Evolutionary conservation across 2,113 vertebrate species (phyloP).

Genomic region (Brachyhypopomus occidentalis): DNA sequence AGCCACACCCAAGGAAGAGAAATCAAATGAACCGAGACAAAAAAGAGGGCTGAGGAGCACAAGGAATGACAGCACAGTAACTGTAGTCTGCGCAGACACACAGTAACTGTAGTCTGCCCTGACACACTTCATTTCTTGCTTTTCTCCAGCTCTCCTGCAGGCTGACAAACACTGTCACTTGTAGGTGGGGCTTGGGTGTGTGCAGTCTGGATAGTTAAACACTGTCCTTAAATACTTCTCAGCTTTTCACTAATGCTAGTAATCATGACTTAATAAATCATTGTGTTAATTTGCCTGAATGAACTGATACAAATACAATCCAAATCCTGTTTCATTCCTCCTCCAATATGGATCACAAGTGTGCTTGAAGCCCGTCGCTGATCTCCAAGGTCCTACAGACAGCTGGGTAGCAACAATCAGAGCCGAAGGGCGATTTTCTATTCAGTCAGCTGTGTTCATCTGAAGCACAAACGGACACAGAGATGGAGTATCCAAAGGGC

Average conservation of each 20-base stretch:
- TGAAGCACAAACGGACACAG: neutral
- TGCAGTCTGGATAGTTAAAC: neutral
- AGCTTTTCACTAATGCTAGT: neutral
- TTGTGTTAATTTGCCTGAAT: neutral
- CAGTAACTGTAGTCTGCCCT: conserved; percentile 24
- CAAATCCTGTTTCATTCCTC: neutral
- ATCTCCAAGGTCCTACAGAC: neutral
- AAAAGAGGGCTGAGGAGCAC: conserved; percentile 17
- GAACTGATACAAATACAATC: neutral
- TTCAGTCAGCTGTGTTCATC: neutral
- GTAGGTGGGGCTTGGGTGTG: conserved; percentile 42
- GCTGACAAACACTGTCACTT: conserved; percentile 9
- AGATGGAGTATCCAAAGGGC: conserved; percentile 13
- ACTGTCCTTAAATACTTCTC: neutral
- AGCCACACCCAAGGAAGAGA: conserved; percentile 27
- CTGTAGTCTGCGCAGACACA: conserved; percentile 23
- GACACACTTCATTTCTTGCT: neutral
- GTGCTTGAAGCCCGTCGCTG: neutral
- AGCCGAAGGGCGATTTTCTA: neutral
- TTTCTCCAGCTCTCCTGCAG: conserved; percentile 27
- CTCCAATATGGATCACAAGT: neutral
- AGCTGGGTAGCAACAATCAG: neutral
- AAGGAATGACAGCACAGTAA: neutral
- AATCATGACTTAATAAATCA: neutral
- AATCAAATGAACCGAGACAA: neutral